phyloP scores from a whole-genome alignment of 2,888 invertebrate genomes.

The Rhagonycha fulva region DNA sequence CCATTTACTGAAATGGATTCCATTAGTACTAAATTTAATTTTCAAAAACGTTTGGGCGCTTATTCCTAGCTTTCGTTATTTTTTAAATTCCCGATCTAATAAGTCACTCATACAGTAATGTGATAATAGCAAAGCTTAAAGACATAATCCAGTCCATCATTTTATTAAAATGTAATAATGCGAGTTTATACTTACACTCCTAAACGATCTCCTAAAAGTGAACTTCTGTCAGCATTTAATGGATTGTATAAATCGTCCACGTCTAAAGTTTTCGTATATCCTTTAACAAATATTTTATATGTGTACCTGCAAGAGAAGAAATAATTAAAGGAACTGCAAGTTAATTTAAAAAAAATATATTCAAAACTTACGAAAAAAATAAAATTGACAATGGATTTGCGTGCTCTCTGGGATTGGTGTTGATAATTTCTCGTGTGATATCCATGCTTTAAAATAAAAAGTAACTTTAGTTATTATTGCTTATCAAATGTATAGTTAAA shows the following conservation, averaged over 20 bases:
- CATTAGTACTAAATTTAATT: neutral
- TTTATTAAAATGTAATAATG: neutral
- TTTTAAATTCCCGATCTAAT: neutral
- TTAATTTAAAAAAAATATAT: neutral
- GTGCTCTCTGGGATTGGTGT: neutral
- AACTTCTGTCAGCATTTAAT: slow-evolving; percentile 70
- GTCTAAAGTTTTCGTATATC: slow-evolving; percentile 72
- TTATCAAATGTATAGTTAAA: neutral
- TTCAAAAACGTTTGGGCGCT: neutral
- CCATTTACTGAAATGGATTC: slow-evolving; percentile 65
- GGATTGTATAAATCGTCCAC: slow-evolving; percentile 76
- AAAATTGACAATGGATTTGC: neutral
- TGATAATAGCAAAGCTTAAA: neutral
- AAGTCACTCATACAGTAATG: neutral
- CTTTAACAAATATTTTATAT: slow-evolving; percentile 74
- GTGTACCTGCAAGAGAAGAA: slow-evolving; percentile 71
- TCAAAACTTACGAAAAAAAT: neutral
- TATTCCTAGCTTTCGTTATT: neutral
- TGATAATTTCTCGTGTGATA: neutral
- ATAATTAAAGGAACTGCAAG: neutral
- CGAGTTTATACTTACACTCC: slow-evolving; percentile 59
- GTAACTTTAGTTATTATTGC: neutral
- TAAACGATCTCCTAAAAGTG: slow-evolving; percentile 66
- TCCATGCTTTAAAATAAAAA: neutral
- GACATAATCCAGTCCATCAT: neutral